Evolutionary conservation across 35 echinoderm and acorn worm species (phyloP).

Genomic region (Patiria miniata): DNA sequence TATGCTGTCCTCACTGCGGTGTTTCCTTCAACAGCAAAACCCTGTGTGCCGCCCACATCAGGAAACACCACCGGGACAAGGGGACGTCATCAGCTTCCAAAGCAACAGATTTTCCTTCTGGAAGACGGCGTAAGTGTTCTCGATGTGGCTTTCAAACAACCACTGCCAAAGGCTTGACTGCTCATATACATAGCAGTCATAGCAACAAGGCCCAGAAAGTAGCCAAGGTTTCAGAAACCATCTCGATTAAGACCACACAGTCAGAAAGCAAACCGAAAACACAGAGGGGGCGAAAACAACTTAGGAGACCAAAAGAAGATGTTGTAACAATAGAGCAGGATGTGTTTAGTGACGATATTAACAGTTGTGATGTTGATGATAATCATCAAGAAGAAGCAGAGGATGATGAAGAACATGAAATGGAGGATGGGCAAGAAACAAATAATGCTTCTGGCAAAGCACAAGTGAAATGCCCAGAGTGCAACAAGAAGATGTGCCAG

Average conservation of each 20-base stretch:
- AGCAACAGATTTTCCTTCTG: neutral
- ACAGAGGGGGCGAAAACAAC: neutral
- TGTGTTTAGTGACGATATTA: neutral
- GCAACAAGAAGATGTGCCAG: conserved; percentile 24
- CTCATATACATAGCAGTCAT: conserved; percentile 19
- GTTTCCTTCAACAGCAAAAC: neutral
- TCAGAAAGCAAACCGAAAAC: neutral
- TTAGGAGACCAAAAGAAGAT: neutral
- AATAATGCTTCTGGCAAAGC: neutral
- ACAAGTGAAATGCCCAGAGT: conserved; percentile 31
- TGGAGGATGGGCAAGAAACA: conserved; percentile 1
- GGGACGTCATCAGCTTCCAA: neutral
- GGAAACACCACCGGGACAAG: neutral
- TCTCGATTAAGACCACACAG: neutral
- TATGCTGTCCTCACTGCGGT: neutral
- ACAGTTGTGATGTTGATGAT: neutral
- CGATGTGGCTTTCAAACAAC: conserved; percentile 4
- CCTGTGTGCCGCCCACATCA: neutral
- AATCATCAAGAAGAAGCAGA: neutral
- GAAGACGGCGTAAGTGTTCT: conserved; percentile 6
- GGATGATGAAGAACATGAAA: neutral
- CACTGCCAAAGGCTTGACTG: conserved; percentile 27
- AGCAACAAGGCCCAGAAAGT: neutral
- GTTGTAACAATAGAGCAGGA: neutral
- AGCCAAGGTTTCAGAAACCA: neutral